phyloP scores from a whole-genome alignment of 2,113 vertebrate species.

The Trachemys scripta region DNA sequence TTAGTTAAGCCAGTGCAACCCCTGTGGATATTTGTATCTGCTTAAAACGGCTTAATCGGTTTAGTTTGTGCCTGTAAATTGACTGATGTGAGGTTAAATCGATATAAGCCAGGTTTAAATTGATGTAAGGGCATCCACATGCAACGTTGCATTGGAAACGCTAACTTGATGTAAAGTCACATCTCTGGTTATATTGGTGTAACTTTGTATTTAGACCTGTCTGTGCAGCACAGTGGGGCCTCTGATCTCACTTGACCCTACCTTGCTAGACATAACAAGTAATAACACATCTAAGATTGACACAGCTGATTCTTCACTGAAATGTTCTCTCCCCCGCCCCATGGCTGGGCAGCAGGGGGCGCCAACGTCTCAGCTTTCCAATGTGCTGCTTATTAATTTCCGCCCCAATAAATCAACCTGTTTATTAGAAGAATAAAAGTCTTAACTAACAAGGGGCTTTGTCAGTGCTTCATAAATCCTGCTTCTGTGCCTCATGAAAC shows the following conservation, averaged over 20 bases:
- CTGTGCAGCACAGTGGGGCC: not conserved
- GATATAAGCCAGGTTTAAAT: not conserved
- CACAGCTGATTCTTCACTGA: not conserved
- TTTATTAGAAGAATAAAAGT: conserved; percentile 75
- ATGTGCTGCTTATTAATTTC: not conserved
- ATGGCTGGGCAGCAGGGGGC: conserved; percentile 37
- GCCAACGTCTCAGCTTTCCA: conserved; percentile 2
- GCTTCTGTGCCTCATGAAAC: conserved; percentile 69
- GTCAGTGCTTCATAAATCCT: conserved; percentile 73
- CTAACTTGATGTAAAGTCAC: not conserved
- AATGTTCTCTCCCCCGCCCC: not conserved
- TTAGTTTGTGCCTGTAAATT: not conserved
- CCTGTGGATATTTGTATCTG: not conserved
- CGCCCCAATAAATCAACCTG: conserved; percentile 60
- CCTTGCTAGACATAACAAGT: not conserved
- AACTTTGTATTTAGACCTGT: not conserved
- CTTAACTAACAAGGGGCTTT: conserved; percentile 57
- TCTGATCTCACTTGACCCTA: not conserved
- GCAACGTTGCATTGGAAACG: not conserved
- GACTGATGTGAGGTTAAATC: not conserved
- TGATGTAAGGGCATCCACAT: not conserved
- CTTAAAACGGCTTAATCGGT: not conserved
- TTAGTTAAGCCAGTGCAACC: not conserved
- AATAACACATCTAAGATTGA: not conserved
- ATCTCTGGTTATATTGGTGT: not conserved